Percentiles rank a stretch among this genome's conserved stretches.
Evolutionary conservation across 2,113 vertebrate species (phyloP).

Genomic region (Seriola quinqueradiata): DNA sequence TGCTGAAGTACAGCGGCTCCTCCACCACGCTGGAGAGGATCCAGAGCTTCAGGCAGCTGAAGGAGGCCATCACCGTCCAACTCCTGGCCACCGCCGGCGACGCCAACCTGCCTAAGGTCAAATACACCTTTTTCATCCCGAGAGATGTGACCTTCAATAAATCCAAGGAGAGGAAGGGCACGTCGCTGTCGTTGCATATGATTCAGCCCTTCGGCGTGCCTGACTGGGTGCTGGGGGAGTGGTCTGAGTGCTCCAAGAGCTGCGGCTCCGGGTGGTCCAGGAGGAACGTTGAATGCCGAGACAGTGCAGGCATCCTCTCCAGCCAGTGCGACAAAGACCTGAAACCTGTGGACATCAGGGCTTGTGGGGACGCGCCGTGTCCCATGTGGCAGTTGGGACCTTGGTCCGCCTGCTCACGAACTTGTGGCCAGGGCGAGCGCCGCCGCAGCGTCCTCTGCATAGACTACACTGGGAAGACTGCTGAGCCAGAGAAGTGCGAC

Average conservation of each 20-base stretch:
- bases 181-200: slow-evolving; percentile 83
- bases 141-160: slow-evolving; percentile 87
- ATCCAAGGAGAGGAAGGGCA: slow-evolving; percentile 81
- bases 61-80: slow-evolving; percentile 90
- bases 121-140: slow-evolving; percentile 95
- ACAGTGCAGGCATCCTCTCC: slow-evolving; percentile 85
- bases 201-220: slow-evolving; percentile 86
- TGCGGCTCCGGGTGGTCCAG: slow-evolving; percentile 94
- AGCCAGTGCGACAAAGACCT: slow-evolving; percentile 87
- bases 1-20: slow-evolving; percentile 96
- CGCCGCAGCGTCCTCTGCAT: slow-evolving; percentile 85
- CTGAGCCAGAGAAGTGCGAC: slow-evolving; percentile 84
- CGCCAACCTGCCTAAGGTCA: slow-evolving; percentile 88
- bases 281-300: slow-evolving; percentile 90
- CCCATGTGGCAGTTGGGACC: slow-evolving; percentile 89
- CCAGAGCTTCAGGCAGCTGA: slow-evolving; percentile 92
- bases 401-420: slow-evolving; percentile 90
- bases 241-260: slow-evolving; percentile 94
- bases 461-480: slow-evolving; percentile 85
- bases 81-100: slow-evolving; percentile 89
- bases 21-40: slow-evolving; percentile 93
- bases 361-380: slow-evolving; percentile 90
- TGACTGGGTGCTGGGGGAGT: slow-evolving; percentile 93
- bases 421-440: slow-evolving; percentile 85
- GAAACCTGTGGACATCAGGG: slow-evolving; percentile 89